Percentiles rank a stretch among this genome's conserved stretches.
These are phyloP conservation scores for Oceanodroma tethys DNA, from an alignment of 2,113 vertebrate species.

Conservation along the genomic window DNA sequence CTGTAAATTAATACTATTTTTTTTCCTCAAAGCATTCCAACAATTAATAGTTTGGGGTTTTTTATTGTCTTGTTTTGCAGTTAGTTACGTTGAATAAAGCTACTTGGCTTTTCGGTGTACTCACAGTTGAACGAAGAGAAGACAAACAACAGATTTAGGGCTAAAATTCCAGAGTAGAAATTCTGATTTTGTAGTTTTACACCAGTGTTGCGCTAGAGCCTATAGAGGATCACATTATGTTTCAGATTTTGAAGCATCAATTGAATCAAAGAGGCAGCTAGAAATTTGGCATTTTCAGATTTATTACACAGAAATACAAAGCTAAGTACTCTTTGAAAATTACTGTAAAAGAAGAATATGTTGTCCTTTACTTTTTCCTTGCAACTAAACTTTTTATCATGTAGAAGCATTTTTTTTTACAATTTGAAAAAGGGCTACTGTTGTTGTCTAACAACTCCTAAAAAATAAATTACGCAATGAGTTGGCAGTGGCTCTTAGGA, in stretches of 20 bases:
- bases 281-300: background rate
- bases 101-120: background rate
- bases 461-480: background rate
- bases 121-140: background rate
- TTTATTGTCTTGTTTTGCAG: background rate
- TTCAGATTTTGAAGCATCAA: background rate
- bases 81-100: background rate
- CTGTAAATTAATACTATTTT: background rate
- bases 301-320: background rate
- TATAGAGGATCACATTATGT: background rate
- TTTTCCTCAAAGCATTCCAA: background rate
- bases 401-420: background rate
- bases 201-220: background rate
- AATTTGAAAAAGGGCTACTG: background rate
- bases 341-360: background rate
- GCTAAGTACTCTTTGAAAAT: background rate
- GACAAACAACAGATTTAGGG: background rate
- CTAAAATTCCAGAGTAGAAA: background rate
- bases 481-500: background rate
- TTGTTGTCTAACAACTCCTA: background rate
- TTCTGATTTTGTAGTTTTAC: background rate
- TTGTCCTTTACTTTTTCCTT: background rate
- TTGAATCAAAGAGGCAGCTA: background rate
- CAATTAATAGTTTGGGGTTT: background rate
- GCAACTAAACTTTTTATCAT: background rate